Evolutionary conservation across 2,797 vertebrate genomes (phyloP), one percentile per base, ranked within the genome.

Genomic region (Nothura maculosa): DNA sequence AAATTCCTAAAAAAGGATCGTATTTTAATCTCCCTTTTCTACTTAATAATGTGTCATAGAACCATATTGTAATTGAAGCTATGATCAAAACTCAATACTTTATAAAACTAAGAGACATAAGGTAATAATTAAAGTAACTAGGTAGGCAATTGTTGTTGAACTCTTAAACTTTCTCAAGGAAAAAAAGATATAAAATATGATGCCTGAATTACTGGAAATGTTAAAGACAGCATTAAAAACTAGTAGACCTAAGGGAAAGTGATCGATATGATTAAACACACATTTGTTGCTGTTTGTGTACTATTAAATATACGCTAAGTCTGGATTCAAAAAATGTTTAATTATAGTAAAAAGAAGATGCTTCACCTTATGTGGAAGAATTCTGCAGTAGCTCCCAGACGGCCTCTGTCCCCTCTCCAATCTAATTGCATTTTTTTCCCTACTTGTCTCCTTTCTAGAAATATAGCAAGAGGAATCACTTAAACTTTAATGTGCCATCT

Each of bases 141-240:
- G 85, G 52, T 14, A 55, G 50, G 27, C 47, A 76, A 64, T 93
- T 91, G 38, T 87, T 92, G 63, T 57, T 89, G 90, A 92, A 89
- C 62, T 81, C 88, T 85, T 92, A 88, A 92, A 94, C 69, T 91
- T 91, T 38, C 32, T 69, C 54, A 87, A 69, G 64, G 42, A 80
- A 45, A 90, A 82, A 76, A 55, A 22, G 52, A 54, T 52, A 7
- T 92, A 82, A 85, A 10, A 8, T 63, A 48, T 0, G 0, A 89
- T 82, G 34, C 22, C 79, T 85, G 48, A 89, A 91, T 90, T 96
- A 94, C 92, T 91, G 80, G 85, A 89, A 96, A 89, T 87, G 61
- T 92, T 94, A 95, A 85, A 34, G 20, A 40, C 70, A 64, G 43
- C 77, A 93, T 94, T 93, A 94, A 94, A 90, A 92, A 67, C 18